Evolutionary conservation across 2,888 invertebrate species (phyloP).

Genomic region (Zhengitettix transpicula): DNA sequence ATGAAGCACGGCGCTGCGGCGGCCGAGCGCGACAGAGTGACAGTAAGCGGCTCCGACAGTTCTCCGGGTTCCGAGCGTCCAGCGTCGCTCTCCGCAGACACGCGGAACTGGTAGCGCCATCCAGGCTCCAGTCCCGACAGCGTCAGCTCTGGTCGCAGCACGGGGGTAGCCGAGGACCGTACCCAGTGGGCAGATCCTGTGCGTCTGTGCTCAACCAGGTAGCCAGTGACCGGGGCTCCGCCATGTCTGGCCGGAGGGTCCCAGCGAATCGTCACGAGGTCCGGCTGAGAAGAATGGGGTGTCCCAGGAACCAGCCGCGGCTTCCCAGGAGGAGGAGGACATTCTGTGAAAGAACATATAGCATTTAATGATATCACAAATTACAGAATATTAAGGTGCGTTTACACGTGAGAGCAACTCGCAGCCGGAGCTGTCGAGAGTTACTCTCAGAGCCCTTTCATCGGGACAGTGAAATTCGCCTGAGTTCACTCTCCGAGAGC

Average conservation of each 20-base stretch:
- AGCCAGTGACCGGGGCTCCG: slow-evolving; percentile 70
- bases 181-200: slow-evolving; percentile 71
- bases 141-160: slow-evolving; percentile 54
- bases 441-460: too few species aligned
- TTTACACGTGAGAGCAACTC: too few species aligned
- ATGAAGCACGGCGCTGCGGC: slow-evolving; percentile 60
- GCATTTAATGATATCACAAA: too few species aligned
- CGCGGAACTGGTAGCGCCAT: slow-evolving; percentile 78
- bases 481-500: too few species aligned
- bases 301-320: slow-evolving; percentile 59
- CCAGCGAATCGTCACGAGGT: slow-evolving; percentile 71
- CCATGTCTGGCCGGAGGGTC: slow-evolving; percentile 67
- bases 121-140: slow-evolving; percentile 72
- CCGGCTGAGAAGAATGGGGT: slow-evolving; percentile 55
- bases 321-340: slow-evolving; percentile 64
- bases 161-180: slow-evolving; percentile 56
- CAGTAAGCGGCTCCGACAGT: slow-evolving; percentile 69
- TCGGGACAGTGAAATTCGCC: too few species aligned
- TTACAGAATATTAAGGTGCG: too few species aligned
- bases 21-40: slow-evolving; percentile 44
- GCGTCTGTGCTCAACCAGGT: slow-evolving; percentile 60
- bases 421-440: too few species aligned
- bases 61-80: slow-evolving; percentile 76
- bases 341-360: slow-evolving; percentile 34
- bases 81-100: slow-evolving; percentile 79